Evolutionary conservation across 2,888 invertebrate species (phyloP), one percentile per base, ranked within the genome.

Genomic region (Trichopoda pennipes): DNA sequence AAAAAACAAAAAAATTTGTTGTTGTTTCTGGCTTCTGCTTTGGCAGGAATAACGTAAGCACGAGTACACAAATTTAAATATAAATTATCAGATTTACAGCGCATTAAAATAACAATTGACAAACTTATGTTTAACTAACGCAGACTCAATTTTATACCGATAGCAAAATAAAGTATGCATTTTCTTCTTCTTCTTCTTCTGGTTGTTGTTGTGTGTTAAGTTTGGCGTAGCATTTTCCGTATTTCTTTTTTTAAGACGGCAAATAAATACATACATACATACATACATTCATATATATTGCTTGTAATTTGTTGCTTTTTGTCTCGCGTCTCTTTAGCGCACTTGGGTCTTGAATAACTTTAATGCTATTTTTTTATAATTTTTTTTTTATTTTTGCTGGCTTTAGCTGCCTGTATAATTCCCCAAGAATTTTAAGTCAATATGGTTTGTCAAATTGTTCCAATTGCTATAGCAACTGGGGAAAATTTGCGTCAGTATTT

Each of bases 21-120:
- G 51, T 63, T 49, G 0, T 64, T 35, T 64, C 8, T 49, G 32
- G 32, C 19, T 38, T 61, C 55, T 16, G 21, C 17, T 66, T 47
- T 58, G 58, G 35, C 63, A 51, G 32, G 47, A 47, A 64, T 58
- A 60, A 14, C 74, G 63, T 58, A 74, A 78, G 81, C 81, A 81
- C 78, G 81, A 78, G 74, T 81, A 66, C 73, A 78, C 81, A 78
- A 81, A 78, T 78, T 81, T 81, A 73, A 81, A 81, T 81, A 78
- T 70, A 81, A 81, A 81, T 81, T 81, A 81, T 77, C 74, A 78
- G 74, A 58, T 81, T 78, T 77, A 77, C 81, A 69, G 81, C 69
- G 66, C 78, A 74, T 78, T 74, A 81, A 81, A 74, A 58, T 70
- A 74, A 78, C 58, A 44, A 74, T 68, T 64, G n/a, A 55, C 69